A percentile compares a stretch with the other conserved stretches of the same genome.
Evolutionary conservation across 2,888 invertebrate species (phyloP).

Genomic region (Tenthredo mesomela): DNA sequence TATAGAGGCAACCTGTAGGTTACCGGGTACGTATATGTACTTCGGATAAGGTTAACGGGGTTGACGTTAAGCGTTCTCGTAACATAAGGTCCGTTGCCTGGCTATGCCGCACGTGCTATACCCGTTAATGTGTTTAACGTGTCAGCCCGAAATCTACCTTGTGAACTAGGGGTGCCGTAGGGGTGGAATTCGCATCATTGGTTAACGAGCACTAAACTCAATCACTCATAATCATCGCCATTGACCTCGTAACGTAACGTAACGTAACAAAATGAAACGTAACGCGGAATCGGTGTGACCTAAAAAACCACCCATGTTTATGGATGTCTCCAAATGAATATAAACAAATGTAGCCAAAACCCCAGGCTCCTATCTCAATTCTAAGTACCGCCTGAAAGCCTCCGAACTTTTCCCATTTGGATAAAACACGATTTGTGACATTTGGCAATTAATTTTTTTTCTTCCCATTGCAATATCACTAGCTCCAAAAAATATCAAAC

Average conservation of each 20-base stretch:
- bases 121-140: constrained; percentile 29
- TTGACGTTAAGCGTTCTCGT: constrained; percentile 17
- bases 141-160: constrained; percentile 7
- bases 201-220: constrained; percentile 43
- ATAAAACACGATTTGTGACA: no score
- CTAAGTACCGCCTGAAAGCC: no score
- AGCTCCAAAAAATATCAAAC: no score
- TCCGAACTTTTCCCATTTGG: no score
- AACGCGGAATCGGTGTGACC: not conserved
- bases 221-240: constrained; percentile 34
- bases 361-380: no score
- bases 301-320: not conserved
- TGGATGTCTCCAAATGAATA: no score
- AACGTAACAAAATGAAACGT: constrained; percentile 2
- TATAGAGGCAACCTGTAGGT: constrained; percentile 1
- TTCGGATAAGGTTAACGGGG: constrained; percentile 28
- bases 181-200: constrained; percentile 31
- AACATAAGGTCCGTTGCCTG: constrained; percentile 4
- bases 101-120: not conserved
- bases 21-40: not conserved
- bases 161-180: not conserved
- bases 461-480: no score
- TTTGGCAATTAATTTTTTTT: no score
- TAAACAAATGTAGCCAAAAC: no score
- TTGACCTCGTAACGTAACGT: not conserved